Conservation (phyloP, 2,113 vertebrate genomes). For the Dolichallabes microphthalmus region DNA sequence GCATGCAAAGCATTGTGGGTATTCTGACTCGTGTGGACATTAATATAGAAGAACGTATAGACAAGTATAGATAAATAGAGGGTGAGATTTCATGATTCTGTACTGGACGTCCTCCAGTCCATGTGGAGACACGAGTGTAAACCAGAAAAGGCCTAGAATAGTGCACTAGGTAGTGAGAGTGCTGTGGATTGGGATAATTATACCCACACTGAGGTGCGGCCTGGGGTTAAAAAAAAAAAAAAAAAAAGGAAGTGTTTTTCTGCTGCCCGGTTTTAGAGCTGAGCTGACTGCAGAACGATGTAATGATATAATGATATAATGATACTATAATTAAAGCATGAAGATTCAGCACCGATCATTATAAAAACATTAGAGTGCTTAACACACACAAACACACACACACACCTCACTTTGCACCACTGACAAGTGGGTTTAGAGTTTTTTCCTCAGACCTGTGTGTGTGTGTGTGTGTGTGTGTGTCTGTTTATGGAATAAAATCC, state of each 20-base stretch:
- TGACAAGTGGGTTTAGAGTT: neutral
- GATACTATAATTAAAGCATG: slow-evolving; percentile 6
- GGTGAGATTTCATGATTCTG: neutral
- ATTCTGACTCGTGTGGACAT: neutral
- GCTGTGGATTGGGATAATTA: neutral
- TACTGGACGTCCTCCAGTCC: neutral
- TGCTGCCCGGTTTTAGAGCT: neutral
- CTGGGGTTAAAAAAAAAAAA: neutral
- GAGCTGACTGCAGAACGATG: neutral
- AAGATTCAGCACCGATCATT: slow-evolving; percentile 3
- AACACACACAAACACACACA: neutral
- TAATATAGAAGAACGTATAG: no score
- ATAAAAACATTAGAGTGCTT: neutral
- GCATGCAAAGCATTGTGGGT: neutral
- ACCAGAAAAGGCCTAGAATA: neutral
- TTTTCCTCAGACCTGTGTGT: neutral
- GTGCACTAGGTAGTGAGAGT: neutral
- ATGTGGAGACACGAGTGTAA: neutral
- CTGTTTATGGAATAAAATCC: neutral
- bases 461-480: neutral
- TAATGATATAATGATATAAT: slow-evolving; percentile 18
- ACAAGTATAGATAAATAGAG: no score
- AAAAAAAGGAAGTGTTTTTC: slow-evolving; percentile 5
- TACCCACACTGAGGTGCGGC: neutral
- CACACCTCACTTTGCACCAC: neutral